Conservation (phyloP, 2,113 vertebrate genomes). For the Phalacrocorax aristotelis region DNA sequence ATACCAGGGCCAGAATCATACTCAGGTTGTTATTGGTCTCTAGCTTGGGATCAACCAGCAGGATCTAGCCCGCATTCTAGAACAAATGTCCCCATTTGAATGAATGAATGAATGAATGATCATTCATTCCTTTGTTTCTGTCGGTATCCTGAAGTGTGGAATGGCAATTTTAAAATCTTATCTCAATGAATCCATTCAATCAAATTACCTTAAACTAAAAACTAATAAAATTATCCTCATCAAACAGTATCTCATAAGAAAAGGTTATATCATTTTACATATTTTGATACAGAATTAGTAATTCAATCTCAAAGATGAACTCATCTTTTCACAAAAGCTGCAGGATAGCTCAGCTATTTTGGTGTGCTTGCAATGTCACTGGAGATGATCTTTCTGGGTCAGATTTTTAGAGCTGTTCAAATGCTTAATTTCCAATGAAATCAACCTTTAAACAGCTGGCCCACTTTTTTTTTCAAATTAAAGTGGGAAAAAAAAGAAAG, state of each 20-base stretch:
- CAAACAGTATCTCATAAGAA: not conserved
- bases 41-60: not conserved
- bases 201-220: slow-evolving; percentile 34
- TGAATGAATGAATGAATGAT: slow-evolving; percentile 11
- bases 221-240: slow-evolving; percentile 2
- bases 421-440: not conserved
- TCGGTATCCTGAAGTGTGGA: not conserved
- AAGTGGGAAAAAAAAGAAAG: not conserved
- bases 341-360: not conserved
- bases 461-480: not conserved
- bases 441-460: not conserved
- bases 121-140: not conserved
- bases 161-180: not conserved
- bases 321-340: not conserved
- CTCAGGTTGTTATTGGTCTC: not conserved
- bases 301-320: not conserved
- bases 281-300: slow-evolving; percentile 20
- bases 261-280: not conserved
- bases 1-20: not conserved
- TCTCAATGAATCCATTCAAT: not conserved
- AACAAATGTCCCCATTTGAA: not conserved
- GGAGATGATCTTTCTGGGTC: not conserved
- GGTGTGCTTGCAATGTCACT: not conserved
- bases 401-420: not conserved
- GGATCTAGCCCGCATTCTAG: not conserved